Evolutionary conservation across 2,797 vertebrate genomes (phyloP), one percentile per base, ranked within the genome.

Genomic region (Pelodytes ibericus): DNA sequence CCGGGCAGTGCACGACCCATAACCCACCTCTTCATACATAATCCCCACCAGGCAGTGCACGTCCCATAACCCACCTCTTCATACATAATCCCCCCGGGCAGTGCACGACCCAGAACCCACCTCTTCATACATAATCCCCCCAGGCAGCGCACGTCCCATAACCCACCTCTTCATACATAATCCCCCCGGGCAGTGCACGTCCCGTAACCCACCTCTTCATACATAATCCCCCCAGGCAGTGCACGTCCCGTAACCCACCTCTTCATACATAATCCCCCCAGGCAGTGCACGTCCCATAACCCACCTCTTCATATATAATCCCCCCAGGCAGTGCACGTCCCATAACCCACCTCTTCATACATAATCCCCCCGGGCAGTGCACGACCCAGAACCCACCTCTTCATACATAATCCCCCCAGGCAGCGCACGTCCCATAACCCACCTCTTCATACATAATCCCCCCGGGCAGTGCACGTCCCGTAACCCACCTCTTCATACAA

Each of bases 241-340:
- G 24, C 6, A 20, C 29, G 18, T 15, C n/a, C 24, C 15, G 44
- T 29, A 61, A 44, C 65, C 68, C 53, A 98, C 96, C 95, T 99
- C 96, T 81, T 99, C 96, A 0, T 99, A 98, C 93, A n/a, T n/a
- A n/a, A n/a, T n/a, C 33, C 33, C 11, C 33, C 33, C 33, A 36
- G 33, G 11, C 11, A 36, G 5, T 44, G 24, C 6, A 20, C 29
- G 18, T 15, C n/a, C 24, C 15, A 31, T 29, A 61, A 44, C 65
- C 68, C 53, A 98, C 96, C 95, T 99, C 96, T 81, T 99, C 96
- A 0, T 99, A 98, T n/a, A n/a, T n/a, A n/a, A n/a, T n/a, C 33
- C 33, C 11, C 33, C 33, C 33, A 36, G 33, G 11, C 11, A 36
- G 5, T 44, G 24, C 6, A 20, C 29, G 18, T 15, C n/a, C 24